phyloP scores from a whole-genome alignment of 2,113 vertebrate species.

The Ploceus nigricollis region DNA sequence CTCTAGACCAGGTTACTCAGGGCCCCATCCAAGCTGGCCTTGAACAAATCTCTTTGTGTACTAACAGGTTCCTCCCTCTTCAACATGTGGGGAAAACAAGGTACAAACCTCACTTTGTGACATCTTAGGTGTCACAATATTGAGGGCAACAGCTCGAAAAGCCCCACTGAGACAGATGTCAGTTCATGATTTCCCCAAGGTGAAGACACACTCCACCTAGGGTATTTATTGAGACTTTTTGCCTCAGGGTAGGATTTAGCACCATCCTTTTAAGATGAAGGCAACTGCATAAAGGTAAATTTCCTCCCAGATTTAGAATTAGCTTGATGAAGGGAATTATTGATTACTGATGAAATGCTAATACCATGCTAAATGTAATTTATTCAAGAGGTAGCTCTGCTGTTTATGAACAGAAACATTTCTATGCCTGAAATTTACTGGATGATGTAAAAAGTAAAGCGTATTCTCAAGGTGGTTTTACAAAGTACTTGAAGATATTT shows the following conservation, averaged over 20 bases:
- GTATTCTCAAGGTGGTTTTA: background rate
- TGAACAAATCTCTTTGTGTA: background rate
- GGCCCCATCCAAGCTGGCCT: background rate
- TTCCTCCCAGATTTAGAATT: background rate
- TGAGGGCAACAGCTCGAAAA: background rate
- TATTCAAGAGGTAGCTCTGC: background rate
- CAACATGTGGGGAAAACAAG: background rate
- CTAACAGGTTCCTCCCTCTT: background rate
- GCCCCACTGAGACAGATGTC: background rate
- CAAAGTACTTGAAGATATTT: background rate
- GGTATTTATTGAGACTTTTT: background rate
- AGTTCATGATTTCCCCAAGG: background rate
- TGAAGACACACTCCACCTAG: background rate
- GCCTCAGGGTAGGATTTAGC: background rate
- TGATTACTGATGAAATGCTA: slow-evolving; percentile 2
- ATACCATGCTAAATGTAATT: background rate
- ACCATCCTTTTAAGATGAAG: accelerated
- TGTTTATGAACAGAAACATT: background rate
- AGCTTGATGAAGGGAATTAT: background rate
- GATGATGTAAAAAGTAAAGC: background rate
- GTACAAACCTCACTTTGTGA: background rate
- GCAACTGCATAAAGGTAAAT: background rate
- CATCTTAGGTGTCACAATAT: background rate
- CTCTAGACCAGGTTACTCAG: background rate
- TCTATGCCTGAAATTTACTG: background rate